Percentiles rank a stretch among this genome's conserved stretches.
Conservation (phyloP, 2,888 invertebrate species). For the Nymphalis polychloros region DNA sequence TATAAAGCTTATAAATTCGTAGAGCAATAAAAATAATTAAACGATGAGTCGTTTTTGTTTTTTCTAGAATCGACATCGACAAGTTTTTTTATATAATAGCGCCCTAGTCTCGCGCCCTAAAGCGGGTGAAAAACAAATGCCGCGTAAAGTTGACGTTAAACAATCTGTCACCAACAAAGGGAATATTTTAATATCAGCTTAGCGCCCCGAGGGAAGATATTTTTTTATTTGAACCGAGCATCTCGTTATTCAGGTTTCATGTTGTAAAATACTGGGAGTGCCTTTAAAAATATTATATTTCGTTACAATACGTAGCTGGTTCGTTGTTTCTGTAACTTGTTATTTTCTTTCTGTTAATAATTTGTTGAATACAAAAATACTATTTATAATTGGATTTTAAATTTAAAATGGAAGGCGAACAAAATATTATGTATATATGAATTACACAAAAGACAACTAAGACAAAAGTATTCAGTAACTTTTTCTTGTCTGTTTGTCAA, state of each 20-base stretch:
- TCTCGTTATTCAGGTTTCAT: conserved; percentile 27
- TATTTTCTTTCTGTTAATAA: neutral
- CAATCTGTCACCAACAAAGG: conserved; percentile 36
- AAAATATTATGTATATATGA: too few relatives aligned
- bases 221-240: conserved; percentile 23
- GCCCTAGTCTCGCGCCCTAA: conserved; percentile 10
- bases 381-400: too few relatives aligned
- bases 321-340: conserved; percentile 15
- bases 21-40: too few relatives aligned
- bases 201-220: conserved; percentile 26
- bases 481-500: too few relatives aligned
- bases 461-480: too few relatives aligned
- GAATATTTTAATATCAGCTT: conserved; percentile 35
- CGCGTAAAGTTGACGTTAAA: conserved; percentile 29
- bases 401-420: too few relatives aligned
- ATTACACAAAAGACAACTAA: too few relatives aligned
- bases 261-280: conserved; percentile 26
- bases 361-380: too few relatives aligned
- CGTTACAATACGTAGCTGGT: conserved; percentile 19
- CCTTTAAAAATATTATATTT: conserved; percentile 22
- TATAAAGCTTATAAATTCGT: too few relatives aligned
- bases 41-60: too few relatives aligned
- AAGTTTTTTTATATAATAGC: conserved; percentile 1
- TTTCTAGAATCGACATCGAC: neutral
- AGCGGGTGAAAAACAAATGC: conserved; percentile 26